phyloP scores from a whole-genome alignment of 2,888 invertebrate genomes.

The Cylloceria caligata region DNA sequence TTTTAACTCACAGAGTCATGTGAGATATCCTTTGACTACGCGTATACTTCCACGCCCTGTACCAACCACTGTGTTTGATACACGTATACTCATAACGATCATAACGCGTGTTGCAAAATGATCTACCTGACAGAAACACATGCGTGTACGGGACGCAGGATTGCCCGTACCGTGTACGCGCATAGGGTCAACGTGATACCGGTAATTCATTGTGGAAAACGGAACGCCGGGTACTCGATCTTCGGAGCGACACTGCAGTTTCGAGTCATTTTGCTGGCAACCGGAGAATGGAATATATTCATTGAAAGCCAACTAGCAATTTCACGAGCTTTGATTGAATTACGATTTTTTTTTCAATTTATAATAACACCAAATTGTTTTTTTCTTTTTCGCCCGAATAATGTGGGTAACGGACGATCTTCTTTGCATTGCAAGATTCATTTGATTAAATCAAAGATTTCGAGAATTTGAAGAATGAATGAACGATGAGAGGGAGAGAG shows the following conservation, averaged over 20 bases:
- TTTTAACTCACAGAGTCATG: conserved; percentile 1
- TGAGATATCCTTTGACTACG: conserved; percentile 15
- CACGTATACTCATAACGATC: conserved; percentile 20
- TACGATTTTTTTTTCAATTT: background rate
- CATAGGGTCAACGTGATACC: conserved; percentile 33
- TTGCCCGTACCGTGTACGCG: background rate
- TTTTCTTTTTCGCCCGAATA: background rate
- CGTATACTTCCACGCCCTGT: background rate
- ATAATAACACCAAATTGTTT: background rate
- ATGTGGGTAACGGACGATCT: too few relatives aligned
- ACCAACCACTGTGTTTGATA: background rate
- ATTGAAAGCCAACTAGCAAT: background rate
- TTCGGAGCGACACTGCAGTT: conserved; percentile 11
- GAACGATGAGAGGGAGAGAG: too few relatives aligned
- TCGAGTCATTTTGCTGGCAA: background rate
- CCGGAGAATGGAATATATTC: background rate
- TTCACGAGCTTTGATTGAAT: background rate
- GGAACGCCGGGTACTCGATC: conserved; percentile 22
- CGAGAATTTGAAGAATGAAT: too few relatives aligned
- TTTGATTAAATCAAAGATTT: too few relatives aligned
- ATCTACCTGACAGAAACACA: conserved; percentile 41
- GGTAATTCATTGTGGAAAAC: conserved; percentile 19
- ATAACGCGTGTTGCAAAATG: conserved; percentile 38
- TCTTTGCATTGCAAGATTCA: too few relatives aligned
- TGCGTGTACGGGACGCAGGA: conserved; percentile 6